These are phyloP conservation scores for Calliopsis andreniformis DNA, from an alignment of 1,140 invertebrate species.

Conservation along the genomic window DNA sequence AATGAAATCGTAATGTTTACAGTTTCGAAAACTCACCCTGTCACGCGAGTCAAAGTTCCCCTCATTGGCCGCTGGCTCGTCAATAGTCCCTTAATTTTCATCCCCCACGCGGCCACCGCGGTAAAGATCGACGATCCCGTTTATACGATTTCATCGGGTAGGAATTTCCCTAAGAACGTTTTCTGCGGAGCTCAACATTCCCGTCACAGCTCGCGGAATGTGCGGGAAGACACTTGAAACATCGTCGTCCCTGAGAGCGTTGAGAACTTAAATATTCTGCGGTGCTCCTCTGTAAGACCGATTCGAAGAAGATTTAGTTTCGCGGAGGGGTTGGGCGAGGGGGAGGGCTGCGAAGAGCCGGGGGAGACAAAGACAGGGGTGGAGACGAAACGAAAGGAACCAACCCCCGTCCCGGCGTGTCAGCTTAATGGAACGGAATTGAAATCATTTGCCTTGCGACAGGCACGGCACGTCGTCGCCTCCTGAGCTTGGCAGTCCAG, in stretches of 20 bases:
- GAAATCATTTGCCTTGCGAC: constrained; percentile 67
- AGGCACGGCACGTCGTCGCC: constrained; percentile 61
- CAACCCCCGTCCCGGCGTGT: constrained; percentile 48
- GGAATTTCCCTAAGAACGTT: constrained; percentile 34
- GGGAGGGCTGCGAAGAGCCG: neutral
- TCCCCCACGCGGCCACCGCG: neutral
- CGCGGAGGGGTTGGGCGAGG: constrained; percentile 8
- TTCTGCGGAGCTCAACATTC: constrained; percentile 42
- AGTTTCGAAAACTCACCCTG: neutral
- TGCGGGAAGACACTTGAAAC: constrained; percentile 39
- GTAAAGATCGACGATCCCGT: constrained; percentile 20
- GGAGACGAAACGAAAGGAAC: constrained; percentile 18
- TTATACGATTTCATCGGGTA: constrained; percentile 9
- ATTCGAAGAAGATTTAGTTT: constrained; percentile 65
- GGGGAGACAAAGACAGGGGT: constrained; percentile 2
- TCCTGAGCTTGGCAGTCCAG: constrained; percentile 65
- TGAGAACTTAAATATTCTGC: constrained; percentile 60
- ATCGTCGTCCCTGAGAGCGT: neutral
- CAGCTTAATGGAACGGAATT: constrained; percentile 67
- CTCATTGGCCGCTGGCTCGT: neutral
- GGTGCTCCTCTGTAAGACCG: constrained; percentile 42
- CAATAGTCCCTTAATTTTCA: neutral
- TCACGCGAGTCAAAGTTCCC: neutral
- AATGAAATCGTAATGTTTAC: constrained; percentile 52
- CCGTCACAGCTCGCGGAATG: constrained; percentile 43